These are phyloP conservation scores for Phalacrocorax pelagicus DNA, from an alignment of 2,113 vertebrate species.

Conservation along the genomic window DNA sequence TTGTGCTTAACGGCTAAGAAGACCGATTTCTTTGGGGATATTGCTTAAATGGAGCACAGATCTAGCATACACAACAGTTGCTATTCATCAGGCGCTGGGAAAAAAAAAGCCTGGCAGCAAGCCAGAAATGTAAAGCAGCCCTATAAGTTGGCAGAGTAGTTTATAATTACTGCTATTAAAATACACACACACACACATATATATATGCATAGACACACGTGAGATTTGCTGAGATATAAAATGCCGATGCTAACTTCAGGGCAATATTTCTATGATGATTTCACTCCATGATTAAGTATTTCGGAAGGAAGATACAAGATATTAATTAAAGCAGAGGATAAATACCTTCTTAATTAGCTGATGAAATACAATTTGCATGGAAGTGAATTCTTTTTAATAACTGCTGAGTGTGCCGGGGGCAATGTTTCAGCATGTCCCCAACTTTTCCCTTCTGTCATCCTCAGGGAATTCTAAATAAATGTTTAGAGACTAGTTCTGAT, in stretches of 20 bases:
- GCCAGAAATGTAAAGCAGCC: constrained; percentile 78
- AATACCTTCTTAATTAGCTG: constrained; percentile 77
- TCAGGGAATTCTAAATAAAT: constrained; percentile 32
- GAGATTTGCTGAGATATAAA: constrained; percentile 74
- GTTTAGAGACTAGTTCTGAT: not conserved
- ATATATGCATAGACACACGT: not conserved
- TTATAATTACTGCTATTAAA: constrained; percentile 82
- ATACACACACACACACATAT: not conserved
- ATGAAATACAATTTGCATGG: constrained; percentile 72
- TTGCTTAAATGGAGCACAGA: constrained; percentile 68
- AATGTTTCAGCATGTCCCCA: not conserved
- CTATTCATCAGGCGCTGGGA: constrained; percentile 74
- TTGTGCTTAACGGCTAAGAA: constrained; percentile 70
- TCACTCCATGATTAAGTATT: constrained; percentile 75
- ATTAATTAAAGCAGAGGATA: constrained; percentile 76
- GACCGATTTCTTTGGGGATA: constrained; percentile 68
- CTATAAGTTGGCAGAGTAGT: constrained; percentile 77
- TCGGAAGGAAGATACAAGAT: constrained; percentile 72
- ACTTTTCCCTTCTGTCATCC: constrained; percentile 15
- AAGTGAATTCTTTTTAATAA: constrained; percentile 66
- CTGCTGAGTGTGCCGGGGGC: constrained; percentile 8
- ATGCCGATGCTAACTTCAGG: constrained; percentile 55
- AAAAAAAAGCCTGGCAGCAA: constrained; percentile 54
- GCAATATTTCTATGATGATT: constrained; percentile 75
- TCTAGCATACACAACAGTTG: constrained; percentile 60